phyloP scores from a whole-genome alignment of 2,888 invertebrate species.

The Stomorhina lunata region DNA sequence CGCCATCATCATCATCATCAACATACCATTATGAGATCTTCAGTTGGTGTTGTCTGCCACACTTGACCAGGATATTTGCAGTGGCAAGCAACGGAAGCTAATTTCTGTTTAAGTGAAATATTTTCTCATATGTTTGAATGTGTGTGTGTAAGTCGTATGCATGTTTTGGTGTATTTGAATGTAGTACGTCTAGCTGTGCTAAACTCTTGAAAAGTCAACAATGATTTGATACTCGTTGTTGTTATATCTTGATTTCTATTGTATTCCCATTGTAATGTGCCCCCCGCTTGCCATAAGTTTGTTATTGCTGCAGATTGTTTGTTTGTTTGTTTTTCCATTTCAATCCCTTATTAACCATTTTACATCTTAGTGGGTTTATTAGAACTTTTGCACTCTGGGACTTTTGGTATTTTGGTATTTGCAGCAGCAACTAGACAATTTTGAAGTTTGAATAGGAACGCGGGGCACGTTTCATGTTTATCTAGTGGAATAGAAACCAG shows the following conservation, averaged over 20 bases:
- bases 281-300: background rate
- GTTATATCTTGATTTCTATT: no score
- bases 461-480: slow-evolving; percentile 39
- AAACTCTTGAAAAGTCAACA: slow-evolving; percentile 48
- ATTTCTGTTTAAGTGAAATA: background rate
- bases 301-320: background rate
- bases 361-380: slow-evolving; percentile 40
- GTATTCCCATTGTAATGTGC: background rate
- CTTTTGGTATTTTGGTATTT: no score
- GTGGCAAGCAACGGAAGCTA: background rate
- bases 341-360: slow-evolving; percentile 37
- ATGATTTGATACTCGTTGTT: slow-evolving; percentile 43
- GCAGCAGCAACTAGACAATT: background rate
- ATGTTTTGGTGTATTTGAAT: no score
- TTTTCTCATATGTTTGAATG: background rate
- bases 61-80: background rate
- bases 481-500: slow-evolving; percentile 48
- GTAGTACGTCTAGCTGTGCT: background rate
- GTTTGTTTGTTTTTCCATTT: slow-evolving; percentile 17
- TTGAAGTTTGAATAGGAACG: background rate
- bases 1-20: no score
- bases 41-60: background rate
- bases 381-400: slow-evolving; percentile 29
- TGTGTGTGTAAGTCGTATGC: background rate
- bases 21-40: background rate